phyloP scores from a whole-genome alignment of 2,113 vertebrate genomes.

The Setophaga kirtlandii region DNA sequence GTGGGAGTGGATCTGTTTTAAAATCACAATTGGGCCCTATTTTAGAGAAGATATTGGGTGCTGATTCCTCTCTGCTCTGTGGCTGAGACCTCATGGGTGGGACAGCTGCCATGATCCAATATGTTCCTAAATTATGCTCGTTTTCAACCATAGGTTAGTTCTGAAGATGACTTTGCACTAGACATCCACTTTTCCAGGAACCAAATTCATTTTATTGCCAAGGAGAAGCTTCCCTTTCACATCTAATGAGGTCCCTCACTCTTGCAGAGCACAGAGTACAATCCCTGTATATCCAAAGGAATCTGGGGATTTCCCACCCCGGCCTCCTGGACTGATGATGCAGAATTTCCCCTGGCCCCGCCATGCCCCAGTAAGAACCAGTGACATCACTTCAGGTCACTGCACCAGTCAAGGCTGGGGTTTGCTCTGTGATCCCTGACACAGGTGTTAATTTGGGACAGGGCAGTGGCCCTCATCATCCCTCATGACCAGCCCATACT shows the following conservation, averaged over 20 bases:
- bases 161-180: not conserved
- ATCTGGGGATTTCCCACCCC: not conserved
- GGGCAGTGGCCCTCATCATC: not conserved
- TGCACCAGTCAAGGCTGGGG: not conserved
- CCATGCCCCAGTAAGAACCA: not conserved
- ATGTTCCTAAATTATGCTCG: not conserved
- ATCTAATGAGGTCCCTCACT: not conserved
- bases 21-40: rapidly evolving
- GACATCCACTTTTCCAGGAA: not conserved
- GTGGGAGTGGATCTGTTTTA: not conserved
- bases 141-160: not conserved
- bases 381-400: not conserved
- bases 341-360: not conserved
- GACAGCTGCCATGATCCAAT: not conserved
- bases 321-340: not conserved
- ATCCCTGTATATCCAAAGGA: not conserved
- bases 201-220: not conserved
- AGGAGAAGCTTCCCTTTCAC: not conserved
- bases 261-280: not conserved
- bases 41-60: not conserved
- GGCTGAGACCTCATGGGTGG: not conserved
- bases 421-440: not conserved
- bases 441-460: not conserved
- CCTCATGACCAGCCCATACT: not conserved
- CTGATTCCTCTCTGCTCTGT: not conserved